Evolutionary conservation across 2,113 vertebrate genomes (phyloP).

Genomic region (Neoarius graeffei): DNA sequence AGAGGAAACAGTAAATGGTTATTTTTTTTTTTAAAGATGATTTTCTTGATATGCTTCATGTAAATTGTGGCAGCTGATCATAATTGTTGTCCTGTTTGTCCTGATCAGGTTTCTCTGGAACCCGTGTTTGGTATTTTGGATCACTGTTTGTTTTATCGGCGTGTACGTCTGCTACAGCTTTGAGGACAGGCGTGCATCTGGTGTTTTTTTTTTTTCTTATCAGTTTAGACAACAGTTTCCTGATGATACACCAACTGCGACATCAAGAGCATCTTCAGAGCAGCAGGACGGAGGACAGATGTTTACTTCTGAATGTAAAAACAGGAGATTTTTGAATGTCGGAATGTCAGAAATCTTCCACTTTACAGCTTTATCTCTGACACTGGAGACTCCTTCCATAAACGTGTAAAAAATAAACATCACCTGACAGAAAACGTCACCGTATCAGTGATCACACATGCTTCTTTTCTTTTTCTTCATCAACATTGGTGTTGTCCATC

Average conservation of each 20-base stretch:
- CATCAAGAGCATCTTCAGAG: background rate
- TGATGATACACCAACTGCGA: background rate
- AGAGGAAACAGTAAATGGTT: background rate
- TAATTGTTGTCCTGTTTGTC: background rate
- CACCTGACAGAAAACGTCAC: background rate
- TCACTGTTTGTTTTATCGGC: background rate
- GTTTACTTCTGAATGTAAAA: background rate
- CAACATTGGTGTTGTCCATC: too few relatives aligned
- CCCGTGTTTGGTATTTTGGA: background rate
- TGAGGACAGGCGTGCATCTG: background rate
- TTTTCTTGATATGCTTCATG: background rate
- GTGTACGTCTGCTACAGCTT: background rate
- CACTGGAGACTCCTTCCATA: background rate
- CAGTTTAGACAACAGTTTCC: background rate
- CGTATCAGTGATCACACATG: background rate
- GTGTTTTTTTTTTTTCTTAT: background rate
- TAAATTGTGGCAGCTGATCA: background rate
- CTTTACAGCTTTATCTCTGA: background rate
- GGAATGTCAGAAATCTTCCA: too few relatives aligned
- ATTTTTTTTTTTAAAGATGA: background rate
- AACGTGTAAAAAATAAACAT: background rate
- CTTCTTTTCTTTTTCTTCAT: too few relatives aligned
- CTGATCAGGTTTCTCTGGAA: background rate
- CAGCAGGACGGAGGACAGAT: background rate
- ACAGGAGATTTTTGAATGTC: background rate